Conservation (phyloP, 2,113 vertebrate genomes). For the Camelus bactrianus region DNA sequence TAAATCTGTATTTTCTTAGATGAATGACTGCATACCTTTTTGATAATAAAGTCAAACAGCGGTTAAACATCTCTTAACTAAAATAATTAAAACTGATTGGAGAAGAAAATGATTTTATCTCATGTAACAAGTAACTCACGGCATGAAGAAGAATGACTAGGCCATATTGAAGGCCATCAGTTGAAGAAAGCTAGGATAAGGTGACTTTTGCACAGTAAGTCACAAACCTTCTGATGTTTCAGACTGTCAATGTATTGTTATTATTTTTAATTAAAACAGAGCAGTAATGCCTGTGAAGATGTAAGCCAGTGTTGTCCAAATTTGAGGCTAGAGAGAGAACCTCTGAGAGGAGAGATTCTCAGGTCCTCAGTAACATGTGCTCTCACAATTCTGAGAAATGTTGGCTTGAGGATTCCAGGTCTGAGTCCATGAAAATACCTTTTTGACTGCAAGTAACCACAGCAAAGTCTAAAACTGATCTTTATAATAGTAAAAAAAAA, state of each 20-base stretch:
- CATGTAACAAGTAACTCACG: not conserved
- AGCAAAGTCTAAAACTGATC: not conserved
- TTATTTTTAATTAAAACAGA: not conserved
- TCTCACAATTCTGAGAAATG: constrained; percentile 38
- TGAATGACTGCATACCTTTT: not conserved
- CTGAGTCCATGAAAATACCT: not conserved
- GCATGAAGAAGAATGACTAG: not conserved
- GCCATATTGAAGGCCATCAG: not conserved
- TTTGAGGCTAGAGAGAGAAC: not conserved
- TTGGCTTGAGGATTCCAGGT: not conserved
- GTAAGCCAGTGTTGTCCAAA: not conserved
- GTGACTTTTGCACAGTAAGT: not conserved
- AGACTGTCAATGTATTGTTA: not conserved
- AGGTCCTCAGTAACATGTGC: not conserved
- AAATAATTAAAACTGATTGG: not conserved
- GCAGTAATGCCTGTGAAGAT: not conserved
- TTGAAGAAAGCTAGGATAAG: not conserved
- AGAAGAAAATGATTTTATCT: not conserved
- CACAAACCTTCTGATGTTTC: not conserved
- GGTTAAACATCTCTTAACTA: not conserved
- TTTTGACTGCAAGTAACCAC: constrained; percentile 24
- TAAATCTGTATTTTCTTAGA: not conserved
- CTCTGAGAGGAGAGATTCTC: not conserved
- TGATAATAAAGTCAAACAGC: not conserved
- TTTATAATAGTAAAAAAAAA: not conserved